Evolutionary conservation across 2,888 invertebrate species (phyloP).

Genomic region (Xanthorhoe designata): DNA sequence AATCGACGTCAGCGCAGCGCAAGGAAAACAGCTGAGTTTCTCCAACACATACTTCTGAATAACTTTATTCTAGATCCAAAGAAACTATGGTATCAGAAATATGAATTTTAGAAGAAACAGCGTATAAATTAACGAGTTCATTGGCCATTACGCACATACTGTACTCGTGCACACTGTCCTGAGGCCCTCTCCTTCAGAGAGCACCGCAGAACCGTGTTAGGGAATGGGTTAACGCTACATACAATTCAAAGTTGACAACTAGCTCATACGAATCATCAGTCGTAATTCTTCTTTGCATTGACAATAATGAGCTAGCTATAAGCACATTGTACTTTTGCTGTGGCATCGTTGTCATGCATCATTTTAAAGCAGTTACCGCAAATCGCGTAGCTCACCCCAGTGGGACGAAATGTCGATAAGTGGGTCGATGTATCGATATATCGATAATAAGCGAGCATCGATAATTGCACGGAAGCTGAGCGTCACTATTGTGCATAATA

Average conservation of each 20-base stretch:
- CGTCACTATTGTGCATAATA: constrained; percentile 80
- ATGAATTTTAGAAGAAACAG: no score
- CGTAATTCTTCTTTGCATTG: no score
- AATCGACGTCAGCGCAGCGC: constrained; percentile 49
- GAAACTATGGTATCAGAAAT: no score
- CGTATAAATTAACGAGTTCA: no score
- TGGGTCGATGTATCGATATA: constrained; percentile 62
- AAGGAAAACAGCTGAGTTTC: constrained; percentile 39
- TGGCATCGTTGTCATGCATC: constrained; percentile 63
- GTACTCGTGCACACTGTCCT: no score
- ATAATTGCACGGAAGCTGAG: constrained; percentile 75
- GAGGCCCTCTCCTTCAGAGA: no score
- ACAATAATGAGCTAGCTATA: no score
- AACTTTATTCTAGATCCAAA: not conserved
- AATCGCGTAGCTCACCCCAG: constrained; percentile 65
- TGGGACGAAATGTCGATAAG: constrained; percentile 48
- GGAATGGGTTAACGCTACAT: no score
- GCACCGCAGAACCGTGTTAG: no score
- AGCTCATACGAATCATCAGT: no score
- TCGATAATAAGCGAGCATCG: constrained; percentile 67
- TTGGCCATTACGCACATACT: no score
- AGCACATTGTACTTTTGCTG: constrained; percentile 7
- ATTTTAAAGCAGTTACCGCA: constrained; percentile 70
- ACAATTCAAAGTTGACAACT: no score
- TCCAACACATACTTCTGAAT: not conserved